These are phyloP conservation scores for Leucosticte australis DNA, from an alignment of 2,113 vertebrate genomes.

Conservation along the genomic window DNA sequence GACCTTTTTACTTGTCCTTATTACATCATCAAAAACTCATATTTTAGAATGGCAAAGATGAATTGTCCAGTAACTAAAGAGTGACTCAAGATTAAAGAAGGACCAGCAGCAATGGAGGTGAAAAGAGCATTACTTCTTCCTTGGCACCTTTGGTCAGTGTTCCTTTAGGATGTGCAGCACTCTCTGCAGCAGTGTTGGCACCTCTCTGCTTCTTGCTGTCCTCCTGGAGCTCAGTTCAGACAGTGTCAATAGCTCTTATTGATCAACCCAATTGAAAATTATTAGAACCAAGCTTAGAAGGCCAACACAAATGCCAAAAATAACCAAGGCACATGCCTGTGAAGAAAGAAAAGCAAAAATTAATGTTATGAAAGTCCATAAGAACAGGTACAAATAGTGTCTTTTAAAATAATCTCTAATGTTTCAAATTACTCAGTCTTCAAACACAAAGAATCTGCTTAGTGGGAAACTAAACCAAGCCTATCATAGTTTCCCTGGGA, in stretches of 20 bases:
- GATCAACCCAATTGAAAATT: conserved; percentile 78
- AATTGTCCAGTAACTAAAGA: background rate
- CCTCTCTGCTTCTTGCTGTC: background rate
- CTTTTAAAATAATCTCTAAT: background rate
- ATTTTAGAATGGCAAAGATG: background rate
- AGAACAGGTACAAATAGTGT: background rate
- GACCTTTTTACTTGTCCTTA: background rate
- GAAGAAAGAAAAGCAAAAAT: conserved; percentile 49
- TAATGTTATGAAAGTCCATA: background rate
- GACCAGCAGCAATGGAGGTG: background rate
- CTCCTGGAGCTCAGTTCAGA: background rate
- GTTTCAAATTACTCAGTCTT: background rate
- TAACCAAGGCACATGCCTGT: conserved; percentile 83
- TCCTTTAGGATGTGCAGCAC: background rate
- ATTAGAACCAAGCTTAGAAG: conserved; percentile 84
- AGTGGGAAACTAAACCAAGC: background rate
- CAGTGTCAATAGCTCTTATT: background rate
- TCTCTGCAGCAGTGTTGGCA: background rate
- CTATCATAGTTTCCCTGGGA: background rate
- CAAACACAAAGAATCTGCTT: background rate
- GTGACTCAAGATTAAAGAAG: background rate
- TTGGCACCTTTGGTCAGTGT: background rate
- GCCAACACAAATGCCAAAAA: conserved; percentile 86
- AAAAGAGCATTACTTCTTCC: background rate
- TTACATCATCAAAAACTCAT: background rate